These are phyloP conservation scores for Campoplex nolae DNA, from an alignment of 2,888 invertebrate species.

Conservation along the genomic window DNA sequence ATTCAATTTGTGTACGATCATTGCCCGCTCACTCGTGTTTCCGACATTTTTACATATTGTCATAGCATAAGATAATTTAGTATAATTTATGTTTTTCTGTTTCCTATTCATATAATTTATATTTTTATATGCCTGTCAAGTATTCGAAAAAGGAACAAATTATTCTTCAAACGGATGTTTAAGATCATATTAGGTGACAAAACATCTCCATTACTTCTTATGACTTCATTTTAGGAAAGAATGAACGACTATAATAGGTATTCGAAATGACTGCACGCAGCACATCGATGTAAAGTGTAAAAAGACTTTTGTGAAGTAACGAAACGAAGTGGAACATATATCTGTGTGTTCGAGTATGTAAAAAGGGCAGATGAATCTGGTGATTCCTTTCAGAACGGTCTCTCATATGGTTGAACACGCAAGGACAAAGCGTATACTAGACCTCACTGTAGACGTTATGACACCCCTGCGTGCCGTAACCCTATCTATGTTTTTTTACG, in stretches of 20 bases:
- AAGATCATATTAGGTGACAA: slow-evolving; percentile 17
- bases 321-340: too few relatives aligned
- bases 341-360: slow-evolving; percentile 12
- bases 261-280: too few relatives aligned
- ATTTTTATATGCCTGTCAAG: neutral
- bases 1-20: too few relatives aligned
- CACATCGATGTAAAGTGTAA: too few relatives aligned
- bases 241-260: neutral
- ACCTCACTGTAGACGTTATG: slow-evolving; percentile 55
- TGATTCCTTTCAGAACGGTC: slow-evolving; percentile 36
- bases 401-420: slow-evolving; percentile 49
- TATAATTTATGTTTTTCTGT: too few relatives aligned
- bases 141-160: neutral
- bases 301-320: too few relatives aligned
- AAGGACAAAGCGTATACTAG: slow-evolving; percentile 39
- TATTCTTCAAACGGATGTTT: neutral
- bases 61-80: too few relatives aligned
- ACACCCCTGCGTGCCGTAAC: slow-evolving; percentile 69
- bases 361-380: neutral
- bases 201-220: slow-evolving; percentile 15
- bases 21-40: too few relatives aligned
- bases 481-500: slow-evolving; percentile 61
- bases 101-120: neutral
- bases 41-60: too few relatives aligned
- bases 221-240: neutral